phyloP scores from a whole-genome alignment of 1,140 invertebrate species.

The Odontomachus brunneus region DNA sequence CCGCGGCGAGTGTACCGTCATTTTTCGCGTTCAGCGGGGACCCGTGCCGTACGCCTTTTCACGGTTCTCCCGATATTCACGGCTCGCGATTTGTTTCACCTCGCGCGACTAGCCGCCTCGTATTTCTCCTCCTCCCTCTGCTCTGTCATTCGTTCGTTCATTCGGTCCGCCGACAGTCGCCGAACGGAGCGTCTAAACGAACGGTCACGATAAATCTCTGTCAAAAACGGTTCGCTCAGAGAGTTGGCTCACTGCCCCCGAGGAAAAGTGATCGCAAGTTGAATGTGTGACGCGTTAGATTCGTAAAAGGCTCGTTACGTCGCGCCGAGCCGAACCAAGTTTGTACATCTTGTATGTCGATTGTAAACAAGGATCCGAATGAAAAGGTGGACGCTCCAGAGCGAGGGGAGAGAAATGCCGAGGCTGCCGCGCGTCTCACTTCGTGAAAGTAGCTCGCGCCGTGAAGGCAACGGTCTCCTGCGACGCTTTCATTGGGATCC shows the following conservation, averaged over 20 bases:
- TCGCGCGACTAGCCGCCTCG: neutral
- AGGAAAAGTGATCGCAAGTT: neutral
- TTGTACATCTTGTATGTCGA: constrained; percentile 59
- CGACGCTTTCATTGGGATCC: constrained; percentile 77
- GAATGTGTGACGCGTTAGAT: neutral
- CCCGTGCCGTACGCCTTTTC: neutral
- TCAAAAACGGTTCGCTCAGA: neutral
- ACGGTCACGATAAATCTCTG: neutral
- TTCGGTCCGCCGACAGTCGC: neutral
- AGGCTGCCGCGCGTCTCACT: no score
- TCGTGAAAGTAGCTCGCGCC: no score
- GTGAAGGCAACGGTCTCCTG: no score
- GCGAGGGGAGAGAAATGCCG: neutral
- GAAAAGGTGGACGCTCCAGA: constrained; percentile 52
- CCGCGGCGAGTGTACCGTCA: no score
- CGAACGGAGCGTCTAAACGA: neutral
- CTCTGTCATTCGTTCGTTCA: neutral
- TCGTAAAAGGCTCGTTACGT: constrained; percentile 28
- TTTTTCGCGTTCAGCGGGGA: no score
- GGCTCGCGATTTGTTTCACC: neutral
- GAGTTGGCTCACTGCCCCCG: neutral
- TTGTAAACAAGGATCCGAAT: constrained; percentile 71
- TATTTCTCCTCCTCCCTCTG: neutral
- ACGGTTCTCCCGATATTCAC: neutral
- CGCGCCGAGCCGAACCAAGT: constrained; percentile 11